Conservation (phyloP, 1,140 invertebrate species). For the Camponotus vicinus region DNA sequence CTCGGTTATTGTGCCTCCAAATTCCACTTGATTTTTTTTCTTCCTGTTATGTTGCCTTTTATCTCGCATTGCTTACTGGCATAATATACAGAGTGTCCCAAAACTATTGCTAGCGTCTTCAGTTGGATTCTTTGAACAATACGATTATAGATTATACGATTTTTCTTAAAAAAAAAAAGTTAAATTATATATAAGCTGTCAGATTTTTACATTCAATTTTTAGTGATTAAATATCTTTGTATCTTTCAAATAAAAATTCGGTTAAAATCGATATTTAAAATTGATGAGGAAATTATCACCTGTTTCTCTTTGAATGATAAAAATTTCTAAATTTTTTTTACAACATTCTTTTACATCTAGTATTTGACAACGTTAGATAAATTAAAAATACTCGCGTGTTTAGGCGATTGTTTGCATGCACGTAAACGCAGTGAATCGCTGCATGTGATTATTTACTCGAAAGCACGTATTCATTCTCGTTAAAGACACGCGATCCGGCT, state of each 20-base stretch:
- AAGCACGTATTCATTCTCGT: conserved; percentile 43
- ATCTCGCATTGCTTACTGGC: conserved; percentile 28
- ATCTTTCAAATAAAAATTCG: neutral
- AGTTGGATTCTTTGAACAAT: neutral
- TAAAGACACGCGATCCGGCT: conserved; percentile 55
- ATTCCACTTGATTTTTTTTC: conserved; percentile 55
- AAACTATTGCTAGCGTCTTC: conserved; percentile 14
- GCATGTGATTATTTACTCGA: conserved; percentile 18
- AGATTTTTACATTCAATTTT: neutral
- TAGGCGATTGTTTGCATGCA: conserved; percentile 28
- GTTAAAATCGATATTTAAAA: neutral
- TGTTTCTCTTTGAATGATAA: neutral
- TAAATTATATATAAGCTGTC: neutral
- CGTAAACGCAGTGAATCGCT: conserved; percentile 13
- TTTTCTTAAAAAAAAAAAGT: neutral
- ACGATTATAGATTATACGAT: neutral
- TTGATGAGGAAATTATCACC: neutral
- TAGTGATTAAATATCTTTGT: neutral
- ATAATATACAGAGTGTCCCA: conserved; percentile 46
- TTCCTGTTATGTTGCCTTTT: conserved; percentile 43
- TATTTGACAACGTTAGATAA: neutral
- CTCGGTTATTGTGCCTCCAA: conserved; percentile 62
- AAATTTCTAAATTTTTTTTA: neutral
- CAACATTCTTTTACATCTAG: neutral
- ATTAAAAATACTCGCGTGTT: conserved; percentile 4